These are phyloP conservation scores for Formica aserva DNA, from an alignment of 2,888 invertebrate genomes.

Conservation along the genomic window DNA sequence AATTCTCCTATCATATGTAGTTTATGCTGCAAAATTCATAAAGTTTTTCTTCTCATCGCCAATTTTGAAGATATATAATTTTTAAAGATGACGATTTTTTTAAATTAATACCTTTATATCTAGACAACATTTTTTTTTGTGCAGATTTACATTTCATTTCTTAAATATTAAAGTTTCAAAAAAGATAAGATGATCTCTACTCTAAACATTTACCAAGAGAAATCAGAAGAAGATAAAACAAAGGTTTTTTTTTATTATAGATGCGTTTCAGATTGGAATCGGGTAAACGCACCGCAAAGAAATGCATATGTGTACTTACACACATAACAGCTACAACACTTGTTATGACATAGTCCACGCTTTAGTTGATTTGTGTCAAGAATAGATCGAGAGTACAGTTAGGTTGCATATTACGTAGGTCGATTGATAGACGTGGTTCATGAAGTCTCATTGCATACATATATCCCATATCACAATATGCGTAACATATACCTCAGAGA, in stretches of 20 bases:
- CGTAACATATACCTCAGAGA: conserved; percentile 76
- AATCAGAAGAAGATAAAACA: conserved; percentile 18
- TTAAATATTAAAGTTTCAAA: not conserved
- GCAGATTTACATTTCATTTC: not conserved
- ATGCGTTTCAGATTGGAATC: conserved; percentile 46
- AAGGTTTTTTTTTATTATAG: conserved; percentile 33
- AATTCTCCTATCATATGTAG: not conserved
- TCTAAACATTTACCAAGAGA: conserved; percentile 27
- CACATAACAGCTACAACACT: conserved; percentile 69
- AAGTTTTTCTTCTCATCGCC: not conserved
- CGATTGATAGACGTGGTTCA: conserved; percentile 67
- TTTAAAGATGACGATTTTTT: not conserved
- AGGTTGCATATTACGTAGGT: conserved; percentile 69
- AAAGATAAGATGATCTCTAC: not conserved
- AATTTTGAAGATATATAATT: not conserved
- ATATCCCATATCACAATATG: conserved; percentile 79
- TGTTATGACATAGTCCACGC: conserved; percentile 79
- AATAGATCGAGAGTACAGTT: conserved; percentile 68
- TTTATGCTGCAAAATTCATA: not conserved
- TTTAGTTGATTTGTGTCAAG: conserved; percentile 71
- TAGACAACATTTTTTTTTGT: not conserved
- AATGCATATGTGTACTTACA: conserved; percentile 62
- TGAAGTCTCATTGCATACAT: conserved; percentile 54
- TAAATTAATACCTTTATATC: conserved; percentile 5
- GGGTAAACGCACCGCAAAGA: conserved; percentile 52